These are phyloP conservation scores for Pandion haliaetus DNA, from an alignment of 2,113 vertebrate genomes.

Conservation along the genomic window DNA sequence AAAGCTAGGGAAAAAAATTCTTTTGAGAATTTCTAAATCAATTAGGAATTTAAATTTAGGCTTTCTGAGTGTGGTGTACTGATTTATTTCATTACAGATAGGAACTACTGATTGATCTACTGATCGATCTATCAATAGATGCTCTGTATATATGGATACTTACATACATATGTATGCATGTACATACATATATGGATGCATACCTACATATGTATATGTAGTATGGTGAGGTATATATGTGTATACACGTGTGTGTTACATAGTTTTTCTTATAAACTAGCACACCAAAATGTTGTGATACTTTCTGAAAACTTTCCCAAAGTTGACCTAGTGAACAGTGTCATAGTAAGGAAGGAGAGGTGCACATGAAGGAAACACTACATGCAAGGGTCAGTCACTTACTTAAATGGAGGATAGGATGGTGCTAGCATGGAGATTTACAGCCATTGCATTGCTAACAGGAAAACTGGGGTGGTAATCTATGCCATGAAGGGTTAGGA, in stretches of 20 bases:
- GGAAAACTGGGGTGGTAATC: background rate
- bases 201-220: background rate
- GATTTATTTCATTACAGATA: background rate
- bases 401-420: background rate
- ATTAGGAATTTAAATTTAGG: background rate
- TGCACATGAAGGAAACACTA: background rate
- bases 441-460: background rate
- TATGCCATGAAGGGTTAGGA: background rate
- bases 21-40: background rate
- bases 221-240: background rate
- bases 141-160: background rate
- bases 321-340: background rate
- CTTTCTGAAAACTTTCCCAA: background rate
- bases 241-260: background rate
- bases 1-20: background rate
- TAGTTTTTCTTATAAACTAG: background rate
- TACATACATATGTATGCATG: too few species aligned
- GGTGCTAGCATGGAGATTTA: background rate
- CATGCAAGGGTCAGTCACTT: background rate
- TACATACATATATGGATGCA: background rate
- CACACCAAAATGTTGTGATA: background rate
- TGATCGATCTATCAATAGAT: background rate
- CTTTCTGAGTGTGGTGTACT: background rate
- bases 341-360: background rate
- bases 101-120: background rate